phyloP scores from a whole-genome alignment of 2,113 vertebrate genomes.

The Tamias sibiricus region DNA sequence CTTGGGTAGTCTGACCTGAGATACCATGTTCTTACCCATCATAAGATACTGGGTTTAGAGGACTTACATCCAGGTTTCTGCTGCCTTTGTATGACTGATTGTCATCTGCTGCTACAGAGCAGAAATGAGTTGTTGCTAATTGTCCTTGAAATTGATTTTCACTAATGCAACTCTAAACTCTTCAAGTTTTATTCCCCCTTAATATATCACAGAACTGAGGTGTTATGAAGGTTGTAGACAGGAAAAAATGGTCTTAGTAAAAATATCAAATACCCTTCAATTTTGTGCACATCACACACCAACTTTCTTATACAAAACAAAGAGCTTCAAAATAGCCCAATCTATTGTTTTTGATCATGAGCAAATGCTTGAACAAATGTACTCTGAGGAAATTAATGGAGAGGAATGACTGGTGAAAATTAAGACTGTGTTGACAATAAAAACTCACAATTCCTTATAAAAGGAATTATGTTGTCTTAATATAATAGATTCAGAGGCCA shows the following conservation, averaged over 20 bases:
- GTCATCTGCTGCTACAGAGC: neutral
- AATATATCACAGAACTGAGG: neutral
- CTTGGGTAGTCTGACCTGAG: neutral
- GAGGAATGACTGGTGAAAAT: neutral
- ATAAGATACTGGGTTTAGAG: accelerated
- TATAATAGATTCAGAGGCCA: neutral
- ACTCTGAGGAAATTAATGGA: neutral
- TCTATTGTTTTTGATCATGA: neutral
- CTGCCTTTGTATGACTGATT: neutral
- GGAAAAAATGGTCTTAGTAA: neutral
- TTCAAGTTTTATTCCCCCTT: neutral
- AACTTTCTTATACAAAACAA: neutral
- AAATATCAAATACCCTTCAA: neutral
- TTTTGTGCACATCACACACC: neutral
- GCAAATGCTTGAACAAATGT: neutral
- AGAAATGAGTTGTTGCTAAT: slow-evolving; percentile 33
- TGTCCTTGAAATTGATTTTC: slow-evolving; percentile 35
- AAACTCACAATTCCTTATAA: neutral
- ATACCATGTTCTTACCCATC: neutral
- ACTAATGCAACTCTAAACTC: neutral
- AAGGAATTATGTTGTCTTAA: neutral
- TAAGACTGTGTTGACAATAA: neutral
- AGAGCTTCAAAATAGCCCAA: neutral
- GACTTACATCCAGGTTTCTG: neutral
- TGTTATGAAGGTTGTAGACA: neutral